Evolutionary conservation across 2,888 invertebrate species (phyloP), one percentile per base, ranked within the genome.

Genomic region (Laspeyria flexula): DNA sequence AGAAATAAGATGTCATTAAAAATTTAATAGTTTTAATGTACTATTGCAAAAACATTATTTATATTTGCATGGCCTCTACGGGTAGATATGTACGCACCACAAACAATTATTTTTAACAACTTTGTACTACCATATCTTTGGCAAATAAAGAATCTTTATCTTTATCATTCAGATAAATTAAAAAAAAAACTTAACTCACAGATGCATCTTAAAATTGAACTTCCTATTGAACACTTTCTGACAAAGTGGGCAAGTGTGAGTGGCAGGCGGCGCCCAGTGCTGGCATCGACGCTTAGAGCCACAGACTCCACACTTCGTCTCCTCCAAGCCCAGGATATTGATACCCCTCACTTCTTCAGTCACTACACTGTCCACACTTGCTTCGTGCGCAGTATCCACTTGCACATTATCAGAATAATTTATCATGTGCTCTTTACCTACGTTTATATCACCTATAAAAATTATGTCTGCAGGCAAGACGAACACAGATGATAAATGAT

Each of bases 221-320:
- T 83, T 86, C 50, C 80, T 83, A 11, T 62, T 79, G 42, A 86
- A 86, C 2, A 74, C 61, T 65, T 83, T 86, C 2, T 66, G 54
- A 39, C 86, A 86, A 33, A 76, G 64, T 7, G 74, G 75, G 49
- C 86, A 86, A 1, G 71, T 74, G 55, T 71, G 71, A 0, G 60
- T 37, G 0, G 52, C 12, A 0, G 76, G 74, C 1, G 77, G 77
- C 4, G 70, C 35, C 77, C 78, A 71, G 55, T 81, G 83, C 16
- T 16, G 57, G 57, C 83, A 84, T 23, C 81, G 75, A 0, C 78
- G 68, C 50, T 60, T 63, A 0, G 82, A 77, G 0, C 76, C 76
- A 25, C 84, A 83, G 34, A 74, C 62, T 10, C 44, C 53, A 45
- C 82, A 82, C 6, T 52, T 50, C 9, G 56, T 43, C 10, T 53